Base-by-base conservation (phyloP, 2,113 vertebrate species). In the Sigmodon hispidus region DNA sequence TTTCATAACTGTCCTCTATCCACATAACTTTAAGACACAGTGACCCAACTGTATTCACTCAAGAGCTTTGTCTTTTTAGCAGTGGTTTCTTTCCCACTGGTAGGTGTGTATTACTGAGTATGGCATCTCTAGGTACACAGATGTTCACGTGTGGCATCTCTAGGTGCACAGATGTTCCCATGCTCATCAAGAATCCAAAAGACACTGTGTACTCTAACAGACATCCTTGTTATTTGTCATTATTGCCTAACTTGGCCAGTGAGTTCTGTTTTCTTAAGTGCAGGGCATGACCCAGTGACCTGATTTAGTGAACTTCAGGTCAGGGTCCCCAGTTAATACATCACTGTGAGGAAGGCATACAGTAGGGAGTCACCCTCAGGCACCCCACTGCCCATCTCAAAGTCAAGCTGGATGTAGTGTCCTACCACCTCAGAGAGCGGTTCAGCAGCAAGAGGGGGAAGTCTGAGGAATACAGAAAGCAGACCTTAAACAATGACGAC, bases 91-190 rank as follows among this genome's bases (percentile, higher is more conserved):
- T 34, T 21, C 13, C 40, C 17, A 7, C 29, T 3, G 0, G 22
- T 7, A 1, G 52, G 5, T 50, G 48, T 83, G 45, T 15, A 22
- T 36, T 15, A 31, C 34, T 21, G 79, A 15, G 16, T 5, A 0
- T 13, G 48, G 1, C n/a, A 7, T 43, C 59, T 12, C 3, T 3
- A 10, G 75, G 4, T 17, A 29, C 2, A 1, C 9, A 4, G 48
- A 9, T 7, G 5, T 45, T 7, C 70, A 61, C 4, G 5, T 9
- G 15, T 12, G 45, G 1, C 36, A 10, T n/a, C 57, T 8, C 3
- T 3, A 13, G 75, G 3, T 17, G 26, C 2, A 2, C 9, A 7
- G 50, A 10, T 7, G 6, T 48, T 8, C 72, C 48, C 7, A 2
- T 10, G 16, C 2, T 0, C 34, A 3, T 19, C 0, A 7, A 36